Conservation (phyloP, 2,113 vertebrate genomes). For the Macroglossus sobrinus region DNA sequence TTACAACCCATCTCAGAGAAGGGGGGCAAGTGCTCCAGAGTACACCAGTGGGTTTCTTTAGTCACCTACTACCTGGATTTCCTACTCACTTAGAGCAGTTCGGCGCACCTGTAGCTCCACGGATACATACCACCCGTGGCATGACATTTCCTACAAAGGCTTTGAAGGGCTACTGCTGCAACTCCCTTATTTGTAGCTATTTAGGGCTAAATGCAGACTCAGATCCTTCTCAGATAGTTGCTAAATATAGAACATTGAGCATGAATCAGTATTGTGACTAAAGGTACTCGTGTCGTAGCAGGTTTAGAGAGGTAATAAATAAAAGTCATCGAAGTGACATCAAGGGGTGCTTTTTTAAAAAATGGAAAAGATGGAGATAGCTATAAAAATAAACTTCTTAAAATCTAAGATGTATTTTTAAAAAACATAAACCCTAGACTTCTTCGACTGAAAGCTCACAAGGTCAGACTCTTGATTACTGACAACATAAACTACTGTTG, state of each 20-base stretch:
- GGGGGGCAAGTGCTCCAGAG: not conserved
- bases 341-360: not conserved
- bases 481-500: fast-evolving
- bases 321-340: conserved; percentile 38
- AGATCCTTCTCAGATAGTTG: not conserved
- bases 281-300: not conserved
- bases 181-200: conserved; percentile 59
- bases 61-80: not conserved
- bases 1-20: not conserved
- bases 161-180: not conserved
- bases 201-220: conserved; percentile 43
- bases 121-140: not conserved
- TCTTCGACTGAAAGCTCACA: not conserved
- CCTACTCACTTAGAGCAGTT: not conserved
- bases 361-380: not conserved
- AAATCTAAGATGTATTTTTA: not conserved
- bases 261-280: conserved; percentile 26
- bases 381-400: not conserved
- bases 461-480: not conserved
- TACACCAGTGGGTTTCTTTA: fast-evolving
- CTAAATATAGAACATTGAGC: conserved; percentile 36
- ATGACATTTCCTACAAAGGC: not conserved
- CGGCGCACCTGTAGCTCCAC: conserved; percentile 39
- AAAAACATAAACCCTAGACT: not conserved
- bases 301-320: conserved; percentile 27